Percentiles rank a stretch among this genome's conserved stretches.
phyloP scores from a whole-genome alignment of 2,888 invertebrate species.

The Perizoma flavofasciatum region DNA sequence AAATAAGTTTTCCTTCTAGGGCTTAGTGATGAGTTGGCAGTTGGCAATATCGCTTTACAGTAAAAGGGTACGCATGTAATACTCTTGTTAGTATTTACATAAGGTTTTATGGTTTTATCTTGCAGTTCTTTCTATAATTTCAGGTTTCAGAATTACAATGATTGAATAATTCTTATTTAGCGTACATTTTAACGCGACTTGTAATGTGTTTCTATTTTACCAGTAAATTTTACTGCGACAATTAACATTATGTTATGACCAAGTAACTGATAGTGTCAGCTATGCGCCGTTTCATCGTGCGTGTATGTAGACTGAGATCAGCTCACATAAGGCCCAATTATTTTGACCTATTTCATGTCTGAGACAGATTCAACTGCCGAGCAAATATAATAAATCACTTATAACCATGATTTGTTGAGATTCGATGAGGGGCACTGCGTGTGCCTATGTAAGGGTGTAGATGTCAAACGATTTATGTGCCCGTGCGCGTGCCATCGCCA shows the following conservation, averaged over 20 bases:
- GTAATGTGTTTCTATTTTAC: too few relatives aligned
- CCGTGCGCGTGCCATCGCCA: constrained; percentile 49
- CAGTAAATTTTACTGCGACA: too few relatives aligned
- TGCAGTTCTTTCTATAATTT: too few relatives aligned
- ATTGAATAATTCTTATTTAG: too few relatives aligned
- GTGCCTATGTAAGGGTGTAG: constrained; percentile 44
- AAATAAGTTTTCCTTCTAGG: constrained; percentile 42
- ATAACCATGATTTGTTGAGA: constrained; percentile 39
- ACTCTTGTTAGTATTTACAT: constrained; percentile 12
- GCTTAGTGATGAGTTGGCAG: constrained; percentile 26
- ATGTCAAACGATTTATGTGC: constrained; percentile 72
- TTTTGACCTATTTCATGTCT: constrained; percentile 39
- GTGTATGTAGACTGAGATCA: constrained; percentile 36
- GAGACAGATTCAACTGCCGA: constrained; percentile 33
- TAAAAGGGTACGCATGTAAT: constrained; percentile 7
- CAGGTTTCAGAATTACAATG: too few relatives aligned
- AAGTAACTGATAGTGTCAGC: constrained; percentile 2
- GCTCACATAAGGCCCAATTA: constrained; percentile 38
- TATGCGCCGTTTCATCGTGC: constrained; percentile 33
- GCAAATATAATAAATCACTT: constrained; percentile 40
- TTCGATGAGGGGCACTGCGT: constrained; percentile 37
- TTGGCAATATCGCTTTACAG: constrained; percentile 13
- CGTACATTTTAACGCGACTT: too few relatives aligned
- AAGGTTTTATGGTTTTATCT: not conserved
- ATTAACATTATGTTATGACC: too few relatives aligned